These are phyloP conservation scores for Brachionus paranguensis DNA, from an alignment of 1,140 invertebrate species.

Conservation along the genomic window DNA sequence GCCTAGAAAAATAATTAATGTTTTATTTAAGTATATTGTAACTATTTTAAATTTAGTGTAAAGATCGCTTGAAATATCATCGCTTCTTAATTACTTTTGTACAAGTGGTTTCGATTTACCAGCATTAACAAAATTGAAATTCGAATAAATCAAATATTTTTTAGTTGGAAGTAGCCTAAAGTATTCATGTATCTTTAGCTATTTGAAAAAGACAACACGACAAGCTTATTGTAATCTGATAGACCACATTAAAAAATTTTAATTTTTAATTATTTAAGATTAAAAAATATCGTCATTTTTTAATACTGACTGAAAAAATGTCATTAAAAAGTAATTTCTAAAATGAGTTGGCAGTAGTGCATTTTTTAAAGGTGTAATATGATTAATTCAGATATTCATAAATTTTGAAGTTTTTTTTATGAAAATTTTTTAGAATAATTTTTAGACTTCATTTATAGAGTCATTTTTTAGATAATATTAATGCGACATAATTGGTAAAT, in stretches of 20 bases:
- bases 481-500: not conserved
- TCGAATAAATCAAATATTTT: not conserved
- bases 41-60: not conserved
- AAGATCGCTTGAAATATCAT: not conserved
- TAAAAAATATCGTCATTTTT: too few relatives aligned
- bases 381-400: not conserved
- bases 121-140: not conserved
- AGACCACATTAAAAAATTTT: not conserved
- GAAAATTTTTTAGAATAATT: not conserved
- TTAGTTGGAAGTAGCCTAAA: not conserved
- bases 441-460: too few relatives aligned
- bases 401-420: not conserved
- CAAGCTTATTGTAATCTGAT: not conserved
- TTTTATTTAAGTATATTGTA: not conserved
- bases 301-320: too few relatives aligned
- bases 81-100: not conserved
- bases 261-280: not conserved
- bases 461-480: not conserved
- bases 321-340: too few relatives aligned
- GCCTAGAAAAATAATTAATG: not conserved
- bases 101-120: slow-evolving; percentile 11
- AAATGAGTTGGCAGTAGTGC: not conserved
- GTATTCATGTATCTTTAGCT: not conserved
- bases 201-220: not conserved
- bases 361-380: not conserved